Percentiles rank a stretch among this genome's conserved stretches.
Conservation (phyloP, 2,113 vertebrate species). For the Entomyzon cyanotis region DNA sequence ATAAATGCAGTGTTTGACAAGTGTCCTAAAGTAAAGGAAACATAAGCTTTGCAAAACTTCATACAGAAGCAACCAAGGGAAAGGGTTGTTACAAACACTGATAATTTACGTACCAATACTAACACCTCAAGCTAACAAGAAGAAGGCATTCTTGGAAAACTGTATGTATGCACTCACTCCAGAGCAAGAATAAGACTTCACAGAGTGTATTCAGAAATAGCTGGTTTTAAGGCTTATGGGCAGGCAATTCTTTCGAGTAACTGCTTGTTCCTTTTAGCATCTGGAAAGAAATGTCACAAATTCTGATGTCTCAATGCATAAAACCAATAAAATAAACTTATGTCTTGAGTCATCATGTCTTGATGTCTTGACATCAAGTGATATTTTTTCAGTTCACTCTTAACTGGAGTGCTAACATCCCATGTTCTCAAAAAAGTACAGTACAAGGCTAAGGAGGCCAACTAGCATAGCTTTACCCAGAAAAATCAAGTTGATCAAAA, state of each 20-base stretch:
- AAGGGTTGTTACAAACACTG: background rate
- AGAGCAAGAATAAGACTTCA: background rate
- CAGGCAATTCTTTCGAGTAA: background rate
- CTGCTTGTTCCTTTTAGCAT: background rate
- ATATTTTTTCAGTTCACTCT: background rate
- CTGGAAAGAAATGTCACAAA: background rate
- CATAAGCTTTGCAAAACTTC: background rate
- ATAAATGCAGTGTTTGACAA: background rate
- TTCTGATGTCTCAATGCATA: background rate
- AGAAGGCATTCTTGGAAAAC: background rate
- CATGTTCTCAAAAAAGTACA: background rate
- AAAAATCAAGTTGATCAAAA: background rate
- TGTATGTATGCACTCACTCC: background rate
- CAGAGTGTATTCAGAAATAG: background rate
- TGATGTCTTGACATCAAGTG: background rate
- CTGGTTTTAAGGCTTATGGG: background rate
- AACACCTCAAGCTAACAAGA: background rate
- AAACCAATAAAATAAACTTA: background rate
- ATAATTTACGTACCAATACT: background rate
- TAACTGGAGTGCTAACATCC: background rate
- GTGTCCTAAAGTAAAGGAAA: background rate
- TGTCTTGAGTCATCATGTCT: background rate
- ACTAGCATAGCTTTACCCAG: no score
- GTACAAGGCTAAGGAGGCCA: background rate
- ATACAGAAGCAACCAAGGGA: background rate